Evolutionary conservation across 2,888 invertebrate genomes (phyloP).

Genomic region (Druceiella hillmani): DNA sequence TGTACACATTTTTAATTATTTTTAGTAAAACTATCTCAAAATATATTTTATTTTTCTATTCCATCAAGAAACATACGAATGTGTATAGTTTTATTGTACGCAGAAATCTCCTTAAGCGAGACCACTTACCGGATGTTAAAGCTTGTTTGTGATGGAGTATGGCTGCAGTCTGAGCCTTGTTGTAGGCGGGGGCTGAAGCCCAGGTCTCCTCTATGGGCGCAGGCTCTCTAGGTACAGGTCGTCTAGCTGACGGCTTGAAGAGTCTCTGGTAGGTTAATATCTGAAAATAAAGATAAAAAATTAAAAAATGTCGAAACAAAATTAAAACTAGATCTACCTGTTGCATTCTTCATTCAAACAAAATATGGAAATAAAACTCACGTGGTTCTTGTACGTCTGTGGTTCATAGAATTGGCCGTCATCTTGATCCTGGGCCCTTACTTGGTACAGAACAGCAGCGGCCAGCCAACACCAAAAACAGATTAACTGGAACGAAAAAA

Average conservation of each 20-base stretch:
- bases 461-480: slow-evolving; percentile 41
- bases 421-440: slow-evolving; percentile 28
- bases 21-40: no score
- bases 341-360: slow-evolving; percentile 7
- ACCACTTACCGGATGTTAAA: slow-evolving; percentile 47
- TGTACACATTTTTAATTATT: no score
- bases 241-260: slow-evolving; percentile 34
- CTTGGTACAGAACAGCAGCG: slow-evolving; percentile 21
- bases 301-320: not conserved
- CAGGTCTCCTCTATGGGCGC: slow-evolving; percentile 29
- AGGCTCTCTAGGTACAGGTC: slow-evolving; percentile 32
- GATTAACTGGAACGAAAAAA: slow-evolving; percentile 41
- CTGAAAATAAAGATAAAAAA: slow-evolving; percentile 24
- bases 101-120: no score
- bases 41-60: no score
- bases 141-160: slow-evolving; percentile 61
- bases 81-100: no score
- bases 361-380: slow-evolving; percentile 26
- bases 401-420: slow-evolving; percentile 37
- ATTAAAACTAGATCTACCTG: not conserved
- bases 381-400: slow-evolving; percentile 39
- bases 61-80: no score
- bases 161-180: slow-evolving; percentile 38
- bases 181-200: slow-evolving; percentile 23
- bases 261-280: slow-evolving; percentile 30